Evolutionary conservation across 1,140 invertebrate genomes (phyloP), one percentile per base, ranked within the genome.

Genomic region (Macrobrachium rosenbergii): DNA sequence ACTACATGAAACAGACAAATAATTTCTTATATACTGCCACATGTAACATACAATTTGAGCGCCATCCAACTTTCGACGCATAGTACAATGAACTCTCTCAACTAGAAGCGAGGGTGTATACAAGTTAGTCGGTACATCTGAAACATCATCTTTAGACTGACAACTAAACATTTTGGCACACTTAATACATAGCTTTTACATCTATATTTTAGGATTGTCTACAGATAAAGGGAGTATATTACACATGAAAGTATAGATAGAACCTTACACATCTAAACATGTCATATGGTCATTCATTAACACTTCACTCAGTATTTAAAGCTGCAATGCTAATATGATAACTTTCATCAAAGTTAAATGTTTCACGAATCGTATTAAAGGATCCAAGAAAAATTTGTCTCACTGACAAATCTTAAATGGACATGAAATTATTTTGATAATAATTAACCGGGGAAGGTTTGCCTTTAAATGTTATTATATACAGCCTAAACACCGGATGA

Each of bases 131-230:
- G 72, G 79, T 79, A 87, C 67, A 72, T 73, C 63, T 62, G 21
- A 87, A 82, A 67, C 52, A 52, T 52, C 52, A 52, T 81, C 63
- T 60, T 60, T 81, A 73, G 73, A 87, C 78, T 75, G 79, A 80
- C 78, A 87, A 75, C 85, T 81, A 75, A 87, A 87, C 85, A 87
- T 75, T 82, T 87, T 87, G 85, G 85, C 85, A 87, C 85, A 87
- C 72, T 87, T 87, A 87, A 87, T 87, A 87, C 85, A 81, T 82
- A 87, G 78, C 85, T 81, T 87, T 81, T 80, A 87, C 85, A 87
- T 87, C 85, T 82, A 81, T 28, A 87, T 82, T 81, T 81, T 87
- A 87, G 78, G 85, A 87, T 87, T 87, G 85, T 87, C 85, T 87
- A 87, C 85, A 87, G 85, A 87, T 87, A 81, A 85, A 76, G 84